phyloP scores from a whole-genome alignment of 2,888 invertebrate species.

The Amiota minor region DNA sequence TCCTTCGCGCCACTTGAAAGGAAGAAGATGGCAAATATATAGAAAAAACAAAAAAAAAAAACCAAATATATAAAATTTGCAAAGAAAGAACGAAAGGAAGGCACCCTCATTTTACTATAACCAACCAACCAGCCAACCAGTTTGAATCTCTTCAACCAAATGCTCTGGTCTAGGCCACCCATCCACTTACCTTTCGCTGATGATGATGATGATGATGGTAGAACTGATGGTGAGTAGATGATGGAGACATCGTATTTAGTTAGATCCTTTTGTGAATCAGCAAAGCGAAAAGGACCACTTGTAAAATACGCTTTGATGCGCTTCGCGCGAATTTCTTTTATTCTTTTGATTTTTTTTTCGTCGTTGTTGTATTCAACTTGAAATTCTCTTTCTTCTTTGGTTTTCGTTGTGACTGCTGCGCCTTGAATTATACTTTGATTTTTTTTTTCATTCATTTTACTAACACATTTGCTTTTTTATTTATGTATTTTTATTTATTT shows the following conservation, averaged over 20 bases:
- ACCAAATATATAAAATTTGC: conserved; percentile 44
- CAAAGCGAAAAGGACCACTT: conserved; percentile 70
- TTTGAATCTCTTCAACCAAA: no score
- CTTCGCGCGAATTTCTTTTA: conserved; percentile 46
- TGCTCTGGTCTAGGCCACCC: no score
- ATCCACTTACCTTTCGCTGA: no score
- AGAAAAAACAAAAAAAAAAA: conserved; percentile 43
- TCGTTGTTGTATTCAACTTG: background rate
- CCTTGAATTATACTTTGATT: conserved; percentile 42
- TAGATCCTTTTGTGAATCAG: conserved; percentile 66
- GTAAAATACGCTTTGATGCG: conserved; percentile 69
- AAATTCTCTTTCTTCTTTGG: conserved; percentile 17
- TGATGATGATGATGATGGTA: no score
- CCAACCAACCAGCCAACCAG: no score
- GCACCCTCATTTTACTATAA: no score
- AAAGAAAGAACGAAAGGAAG: conserved; percentile 30
- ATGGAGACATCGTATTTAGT: no score
- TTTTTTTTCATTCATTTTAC: conserved; percentile 27
- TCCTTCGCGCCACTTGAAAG: conserved; percentile 56
- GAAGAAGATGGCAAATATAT: conserved; percentile 23
- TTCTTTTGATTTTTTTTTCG: conserved; percentile 2
- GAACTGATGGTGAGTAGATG: no score
- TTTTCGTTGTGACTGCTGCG: conserved; percentile 28
- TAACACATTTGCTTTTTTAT: conserved; percentile 35
- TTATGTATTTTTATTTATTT: conserved; percentile 52